Percentiles rank a stretch among this genome's conserved stretches.
Evolutionary conservation across 2,888 invertebrate species (phyloP).

Genomic region (Argyra leucocephala): DNA sequence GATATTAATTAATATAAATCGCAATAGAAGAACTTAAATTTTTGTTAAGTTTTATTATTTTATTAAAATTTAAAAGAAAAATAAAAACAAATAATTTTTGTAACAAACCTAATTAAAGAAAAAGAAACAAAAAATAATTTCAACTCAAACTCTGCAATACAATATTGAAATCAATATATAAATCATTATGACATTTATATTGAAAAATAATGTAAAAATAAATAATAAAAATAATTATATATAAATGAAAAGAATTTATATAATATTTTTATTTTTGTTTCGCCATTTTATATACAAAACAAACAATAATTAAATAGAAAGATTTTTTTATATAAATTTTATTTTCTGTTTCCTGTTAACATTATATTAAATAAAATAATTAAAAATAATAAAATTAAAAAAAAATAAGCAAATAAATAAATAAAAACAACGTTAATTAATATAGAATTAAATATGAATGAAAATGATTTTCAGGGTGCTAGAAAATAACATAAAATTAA

Average conservation of each 20-base stretch:
- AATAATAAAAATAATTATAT: neutral
- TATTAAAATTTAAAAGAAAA: too few relatives aligned
- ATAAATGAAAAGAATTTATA: neutral
- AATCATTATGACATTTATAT: too few relatives aligned
- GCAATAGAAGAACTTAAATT: too few relatives aligned
- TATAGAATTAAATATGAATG: slow-evolving; percentile 34
- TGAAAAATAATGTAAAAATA: too few relatives aligned
- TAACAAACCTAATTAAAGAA: too few relatives aligned
- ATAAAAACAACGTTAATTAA: slow-evolving; percentile 17
- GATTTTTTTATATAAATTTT: slow-evolving; percentile 7
- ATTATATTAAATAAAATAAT: slow-evolving; percentile 8
- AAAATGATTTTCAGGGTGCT: slow-evolving; percentile 45
- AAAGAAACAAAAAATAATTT: too few relatives aligned
- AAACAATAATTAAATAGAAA: slow-evolving; percentile 4
- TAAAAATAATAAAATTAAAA: too few relatives aligned
- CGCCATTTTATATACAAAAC: neutral
- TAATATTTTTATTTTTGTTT: neutral
- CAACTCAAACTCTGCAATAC: too few relatives aligned
- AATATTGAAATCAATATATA: too few relatives aligned
- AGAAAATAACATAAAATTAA: slow-evolving; percentile 26
- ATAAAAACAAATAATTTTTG: too few relatives aligned
- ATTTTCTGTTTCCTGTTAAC: slow-evolving; percentile 16
- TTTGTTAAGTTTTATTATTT: too few relatives aligned
- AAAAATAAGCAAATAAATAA: slow-evolving; percentile 11
- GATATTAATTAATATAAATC: too few relatives aligned